Evolutionary conservation across 2,888 invertebrate genomes (phyloP).

Genomic region (Parochlus steinenii): DNA sequence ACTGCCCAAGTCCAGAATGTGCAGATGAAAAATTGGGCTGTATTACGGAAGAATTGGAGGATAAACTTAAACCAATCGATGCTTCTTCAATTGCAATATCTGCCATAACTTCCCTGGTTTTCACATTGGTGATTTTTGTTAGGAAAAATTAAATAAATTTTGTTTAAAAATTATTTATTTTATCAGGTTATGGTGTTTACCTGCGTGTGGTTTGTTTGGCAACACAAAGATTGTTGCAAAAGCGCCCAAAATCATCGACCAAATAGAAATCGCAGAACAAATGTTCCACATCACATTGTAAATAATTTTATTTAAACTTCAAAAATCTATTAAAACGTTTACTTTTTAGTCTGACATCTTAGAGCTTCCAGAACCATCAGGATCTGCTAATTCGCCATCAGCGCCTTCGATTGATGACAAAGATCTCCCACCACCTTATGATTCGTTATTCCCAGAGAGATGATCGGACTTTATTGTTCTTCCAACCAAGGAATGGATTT

Average conservation of each 20-base stretch:
- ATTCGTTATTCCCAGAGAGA: slow-evolving; percentile 3
- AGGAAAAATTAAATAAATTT: slow-evolving; percentile 1
- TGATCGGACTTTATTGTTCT: too few relatives aligned
- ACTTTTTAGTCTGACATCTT: too few relatives aligned
- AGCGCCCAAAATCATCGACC: too few relatives aligned
- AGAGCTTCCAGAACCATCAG: too few relatives aligned
- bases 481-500: too few relatives aligned
- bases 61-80: slow-evolving; percentile 4
- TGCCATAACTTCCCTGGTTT: slow-evolving; percentile 8
- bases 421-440: slow-evolving; percentile 10
- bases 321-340: too few relatives aligned
- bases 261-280: too few relatives aligned
- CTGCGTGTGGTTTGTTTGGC: background rate
- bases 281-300: too few relatives aligned
- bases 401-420: slow-evolving; percentile 11
- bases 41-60: background rate
- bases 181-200: slow-evolving; percentile 1
- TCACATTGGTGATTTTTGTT: slow-evolving; percentile 8
- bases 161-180: slow-evolving; percentile 6
- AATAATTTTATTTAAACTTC: too few relatives aligned
- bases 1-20: slow-evolving; percentile 7
- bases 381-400: background rate
- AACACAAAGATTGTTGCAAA: background rate
- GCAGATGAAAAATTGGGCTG: slow-evolving; percentile 4
- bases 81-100: slow-evolving; percentile 4